Percentiles rank a stretch among this genome's conserved stretches.
Conservation (phyloP, 1,140 invertebrate genomes). For the Drosophila kikkawai region DNA sequence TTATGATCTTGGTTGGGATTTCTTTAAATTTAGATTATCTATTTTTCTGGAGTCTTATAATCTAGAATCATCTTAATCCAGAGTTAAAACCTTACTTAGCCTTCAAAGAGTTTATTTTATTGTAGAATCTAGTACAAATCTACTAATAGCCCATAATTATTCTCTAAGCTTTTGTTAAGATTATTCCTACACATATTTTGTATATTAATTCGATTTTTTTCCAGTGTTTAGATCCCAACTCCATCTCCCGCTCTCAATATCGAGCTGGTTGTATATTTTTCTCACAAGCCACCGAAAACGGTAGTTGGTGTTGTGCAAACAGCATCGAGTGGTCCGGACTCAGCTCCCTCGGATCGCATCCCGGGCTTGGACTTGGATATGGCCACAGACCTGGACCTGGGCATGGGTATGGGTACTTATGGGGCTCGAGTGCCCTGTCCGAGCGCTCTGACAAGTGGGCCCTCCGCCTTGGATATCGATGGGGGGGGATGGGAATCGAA, state of each 20-base stretch:
- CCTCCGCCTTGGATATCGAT: conserved; percentile 77
- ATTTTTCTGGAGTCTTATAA: not conserved
- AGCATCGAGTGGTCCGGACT: conserved; percentile 61
- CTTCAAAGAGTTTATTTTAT: no score
- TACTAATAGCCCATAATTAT: not conserved
- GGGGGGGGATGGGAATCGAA: conserved; percentile 7
- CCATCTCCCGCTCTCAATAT: conserved; percentile 17
- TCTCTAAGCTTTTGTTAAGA: rapidly evolving
- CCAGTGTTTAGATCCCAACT: conserved; percentile 3
- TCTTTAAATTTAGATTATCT: not conserved
- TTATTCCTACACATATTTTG: not conserved
- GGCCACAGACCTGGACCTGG: conserved; percentile 1
- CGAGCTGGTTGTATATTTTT: conserved; percentile 71
- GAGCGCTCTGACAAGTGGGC: conserved; percentile 75
- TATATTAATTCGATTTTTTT: not conserved
- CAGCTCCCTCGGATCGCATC: conserved; percentile 32
- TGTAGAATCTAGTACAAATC: not conserved
- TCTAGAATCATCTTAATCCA: no score
- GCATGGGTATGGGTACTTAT: conserved; percentile 77
- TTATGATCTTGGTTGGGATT: not conserved
- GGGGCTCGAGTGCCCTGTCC: conserved; percentile 72
- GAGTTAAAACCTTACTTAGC: no score
- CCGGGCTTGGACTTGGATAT: not conserved
- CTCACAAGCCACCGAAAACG: conserved; percentile 83
- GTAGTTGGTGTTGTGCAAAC: conserved; percentile 81